Evolutionary conservation across 2,797 vertebrate genomes (phyloP), one percentile per base, ranked within the genome.

Genomic region (Syngnathus rostellatus): DNA sequence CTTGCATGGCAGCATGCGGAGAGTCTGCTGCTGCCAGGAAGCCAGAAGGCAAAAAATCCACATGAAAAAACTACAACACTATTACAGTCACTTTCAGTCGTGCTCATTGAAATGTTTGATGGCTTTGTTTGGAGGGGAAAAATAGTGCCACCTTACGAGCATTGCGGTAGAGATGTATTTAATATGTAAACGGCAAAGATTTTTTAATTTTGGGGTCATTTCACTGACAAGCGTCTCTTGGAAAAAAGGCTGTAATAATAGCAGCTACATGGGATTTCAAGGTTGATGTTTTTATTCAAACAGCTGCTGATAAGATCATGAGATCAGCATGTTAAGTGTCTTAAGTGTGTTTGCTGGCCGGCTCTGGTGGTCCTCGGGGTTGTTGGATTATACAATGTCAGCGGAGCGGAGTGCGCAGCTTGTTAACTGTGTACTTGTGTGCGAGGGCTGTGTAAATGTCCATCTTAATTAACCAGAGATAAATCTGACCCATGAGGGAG

Each of bases 1-100:
- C 43, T 43, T 53, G 74, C 46, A 73, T 50, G 64, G 40, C 60
- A 67, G 69, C 57, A 68, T 0, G 16, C 66, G 50, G 25, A 57
- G 54, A 57, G 14, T 57, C 54, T 57, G 25, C n/a, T 54, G 51
- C 25, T 57, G 25, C 12, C 12, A 57, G 12, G 23, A 6, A 57
- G 54, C 25, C 54, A 16, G 11, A 57, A 37, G 54, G 54, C 25
- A 57, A 57, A 57, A 16, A 31, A 57, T 37, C 25, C 25, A 16
- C 17, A 25, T 31, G 25, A 37, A 57, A 37, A 57, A 6, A 57
- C 17, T 8, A n/a, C n/a, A 54, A 54, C 10, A 54, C 54, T 23
- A 17, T 37, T 7, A 3, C 54, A 57, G 25, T 57, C 25, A 31
- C 12, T 23, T 31, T 31, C 12, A 31, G 12, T 31, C 25, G 4